These are phyloP conservation scores for Dunckerocampus dactyliophorus DNA, from an alignment of 2,113 vertebrate species.

Conservation along the genomic window DNA sequence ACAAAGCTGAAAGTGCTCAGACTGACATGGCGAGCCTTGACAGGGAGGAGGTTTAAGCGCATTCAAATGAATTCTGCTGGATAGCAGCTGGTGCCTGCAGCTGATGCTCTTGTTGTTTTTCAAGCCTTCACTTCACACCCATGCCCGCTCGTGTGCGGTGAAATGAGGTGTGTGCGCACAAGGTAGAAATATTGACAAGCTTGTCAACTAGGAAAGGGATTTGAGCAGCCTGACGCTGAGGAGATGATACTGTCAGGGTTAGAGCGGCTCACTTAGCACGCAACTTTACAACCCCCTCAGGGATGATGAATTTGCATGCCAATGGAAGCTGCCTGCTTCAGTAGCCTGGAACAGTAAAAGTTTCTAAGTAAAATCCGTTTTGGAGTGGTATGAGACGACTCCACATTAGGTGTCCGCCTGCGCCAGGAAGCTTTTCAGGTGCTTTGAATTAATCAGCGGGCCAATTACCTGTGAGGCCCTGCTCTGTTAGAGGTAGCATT, in stretches of 20 bases:
- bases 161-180: constrained; percentile 35
- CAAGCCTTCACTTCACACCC: constrained; percentile 39
- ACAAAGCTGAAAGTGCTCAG: constrained; percentile 35
- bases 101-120: constrained; percentile 52
- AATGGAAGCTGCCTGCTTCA: constrained; percentile 14
- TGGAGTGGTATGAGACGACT: constrained; percentile 1
- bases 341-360: constrained; percentile 10
- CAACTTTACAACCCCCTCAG: constrained; percentile 8
- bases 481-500: constrained; percentile 1
- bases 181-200: constrained; percentile 54
- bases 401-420: constrained; percentile 5
- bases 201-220: constrained; percentile 48
- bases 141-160: constrained; percentile 19
- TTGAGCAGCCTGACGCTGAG: constrained; percentile 46
- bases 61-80: constrained; percentile 54
- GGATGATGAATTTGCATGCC: constrained; percentile 41
- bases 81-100: constrained; percentile 61
- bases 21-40: constrained; percentile 43
- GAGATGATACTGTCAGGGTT: constrained; percentile 54
- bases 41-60: constrained; percentile 42
- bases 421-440: constrained; percentile 15
- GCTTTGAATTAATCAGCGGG: constrained; percentile 21
- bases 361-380: constrained; percentile 34
- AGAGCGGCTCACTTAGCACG: constrained; percentile 37
- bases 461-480: constrained; percentile 1